Percentiles rank a stretch among this genome's conserved stretches.
phyloP scores from a whole-genome alignment of 2,888 invertebrate genomes.

The Gibbula magus region DNA sequence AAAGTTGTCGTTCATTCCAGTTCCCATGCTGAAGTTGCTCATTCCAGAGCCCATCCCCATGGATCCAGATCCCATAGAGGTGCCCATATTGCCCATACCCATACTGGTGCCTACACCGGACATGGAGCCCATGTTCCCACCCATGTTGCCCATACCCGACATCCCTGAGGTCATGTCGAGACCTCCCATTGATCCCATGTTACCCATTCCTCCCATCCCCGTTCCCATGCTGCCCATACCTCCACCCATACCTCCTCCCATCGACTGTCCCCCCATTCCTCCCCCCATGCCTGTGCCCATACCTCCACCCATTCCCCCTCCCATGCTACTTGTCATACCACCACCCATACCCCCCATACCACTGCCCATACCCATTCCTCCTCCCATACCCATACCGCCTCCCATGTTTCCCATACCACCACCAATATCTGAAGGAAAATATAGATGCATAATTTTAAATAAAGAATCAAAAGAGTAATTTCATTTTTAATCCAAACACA shows the following conservation, averaged over 20 bases:
- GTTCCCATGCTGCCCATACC: conserved; percentile 35
- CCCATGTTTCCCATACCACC: conserved; percentile 37
- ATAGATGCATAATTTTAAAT: no score
- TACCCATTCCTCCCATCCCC: conserved; percentile 41
- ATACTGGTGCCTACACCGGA: conserved; percentile 34
- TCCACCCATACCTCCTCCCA: conserved; percentile 31
- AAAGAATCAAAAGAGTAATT: no score
- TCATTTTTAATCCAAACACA: no score
- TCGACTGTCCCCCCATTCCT: conserved; percentile 23
- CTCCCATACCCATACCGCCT: conserved; percentile 27
- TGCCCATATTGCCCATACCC: conserved; percentile 33
- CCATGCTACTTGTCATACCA: conserved; percentile 48
- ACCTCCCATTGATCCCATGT: conserved; percentile 44
- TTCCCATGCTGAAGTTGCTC: conserved; percentile 39
- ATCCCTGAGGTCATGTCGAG: conserved; percentile 50
- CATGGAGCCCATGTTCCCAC: neutral
- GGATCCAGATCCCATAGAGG: conserved; percentile 8
- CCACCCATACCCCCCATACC: conserved; percentile 43
- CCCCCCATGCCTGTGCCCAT: conserved; percentile 39
- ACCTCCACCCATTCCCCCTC: conserved; percentile 44
- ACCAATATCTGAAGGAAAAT: conserved; percentile 30
- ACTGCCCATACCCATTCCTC: conserved; percentile 39
- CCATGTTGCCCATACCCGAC: conserved; percentile 36
- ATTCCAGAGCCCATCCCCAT: conserved; percentile 31
- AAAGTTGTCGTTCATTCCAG: conserved; percentile 34